phyloP scores from a whole-genome alignment of 2,113 vertebrate species.

The Cinclus mexicanus region DNA sequence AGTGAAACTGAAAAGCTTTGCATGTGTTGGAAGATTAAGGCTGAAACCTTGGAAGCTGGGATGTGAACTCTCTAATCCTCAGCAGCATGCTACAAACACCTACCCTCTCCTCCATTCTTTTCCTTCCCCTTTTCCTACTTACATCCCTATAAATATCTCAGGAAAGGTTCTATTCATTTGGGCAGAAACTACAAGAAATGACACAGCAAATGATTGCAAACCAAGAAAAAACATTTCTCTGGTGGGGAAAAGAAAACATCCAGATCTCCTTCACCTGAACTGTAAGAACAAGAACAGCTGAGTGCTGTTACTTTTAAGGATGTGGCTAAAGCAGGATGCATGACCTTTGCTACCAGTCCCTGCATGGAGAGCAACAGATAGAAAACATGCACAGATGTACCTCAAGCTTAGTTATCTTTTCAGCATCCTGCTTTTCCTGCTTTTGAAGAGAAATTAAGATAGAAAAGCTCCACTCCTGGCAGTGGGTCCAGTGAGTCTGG shows the following conservation, averaged over 20 bases:
- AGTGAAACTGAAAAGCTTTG: constrained; percentile 55
- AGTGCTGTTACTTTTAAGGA: neutral
- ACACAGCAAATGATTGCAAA: neutral
- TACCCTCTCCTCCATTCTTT: neutral
- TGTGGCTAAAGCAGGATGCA: neutral
- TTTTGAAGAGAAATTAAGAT: neutral
- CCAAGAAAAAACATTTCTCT: neutral
- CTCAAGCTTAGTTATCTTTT: neutral
- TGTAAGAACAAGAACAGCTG: neutral
- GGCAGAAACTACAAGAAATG: neutral
- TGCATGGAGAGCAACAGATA: neutral
- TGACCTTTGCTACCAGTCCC: neutral
- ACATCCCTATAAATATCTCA: neutral
- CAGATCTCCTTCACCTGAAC: neutral
- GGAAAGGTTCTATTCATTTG: neutral
- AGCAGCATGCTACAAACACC: neutral
- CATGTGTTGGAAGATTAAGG: constrained; percentile 34
- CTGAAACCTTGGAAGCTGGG: constrained; percentile 35
- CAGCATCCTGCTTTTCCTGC: neutral
- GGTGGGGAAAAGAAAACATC: neutral
- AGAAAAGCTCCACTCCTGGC: neutral
- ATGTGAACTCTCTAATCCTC: constrained; percentile 30
- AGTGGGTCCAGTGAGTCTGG: neutral
- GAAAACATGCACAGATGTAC: fast-evolving
- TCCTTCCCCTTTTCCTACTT: neutral